Evolutionary conservation across 2,797 vertebrate genomes (phyloP).

Genomic region (Sebastes dallii): DNA sequence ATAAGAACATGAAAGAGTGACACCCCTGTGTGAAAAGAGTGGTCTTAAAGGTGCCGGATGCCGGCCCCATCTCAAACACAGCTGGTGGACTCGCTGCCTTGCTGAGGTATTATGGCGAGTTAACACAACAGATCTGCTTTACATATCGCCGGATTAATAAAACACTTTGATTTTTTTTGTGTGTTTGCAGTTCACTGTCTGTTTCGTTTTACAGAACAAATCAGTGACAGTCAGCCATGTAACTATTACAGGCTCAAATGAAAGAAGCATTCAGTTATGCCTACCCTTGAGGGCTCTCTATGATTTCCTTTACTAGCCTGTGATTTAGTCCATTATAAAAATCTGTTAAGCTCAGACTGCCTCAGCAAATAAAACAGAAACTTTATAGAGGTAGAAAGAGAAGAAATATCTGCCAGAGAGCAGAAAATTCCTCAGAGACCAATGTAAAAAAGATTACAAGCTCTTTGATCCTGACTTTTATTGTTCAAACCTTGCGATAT

Average conservation of each 20-base stretch:
- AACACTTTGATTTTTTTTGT: constrained; percentile 7
- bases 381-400: constrained; percentile 25
- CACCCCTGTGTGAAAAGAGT: constrained; percentile 78
- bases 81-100: constrained; percentile 66
- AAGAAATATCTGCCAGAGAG: neutral
- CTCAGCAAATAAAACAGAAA: constrained; percentile 26
- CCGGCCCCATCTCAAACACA: constrained; percentile 77
- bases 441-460: constrained; percentile 17
- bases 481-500: constrained; percentile 38
- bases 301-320: constrained; percentile 53
- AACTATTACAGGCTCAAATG: constrained; percentile 33
- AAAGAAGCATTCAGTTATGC: constrained; percentile 34
- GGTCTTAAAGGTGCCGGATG: constrained; percentile 71
- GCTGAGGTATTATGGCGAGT: constrained; percentile 56
- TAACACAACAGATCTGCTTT: constrained; percentile 56
- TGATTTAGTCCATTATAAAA: constrained; percentile 52
- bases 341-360: constrained; percentile 25
- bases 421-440: neutral
- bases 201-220: constrained; percentile 47
- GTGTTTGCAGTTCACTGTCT: constrained; percentile 4
- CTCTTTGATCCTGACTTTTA: constrained; percentile 35
- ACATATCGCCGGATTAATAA: constrained; percentile 41
- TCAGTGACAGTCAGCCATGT: constrained; percentile 46
- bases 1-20: constrained; percentile 73
- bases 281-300: neutral